These are phyloP conservation scores for Nomada ferruginata DNA, from an alignment of 2,888 invertebrate species.

Conservation along the genomic window DNA sequence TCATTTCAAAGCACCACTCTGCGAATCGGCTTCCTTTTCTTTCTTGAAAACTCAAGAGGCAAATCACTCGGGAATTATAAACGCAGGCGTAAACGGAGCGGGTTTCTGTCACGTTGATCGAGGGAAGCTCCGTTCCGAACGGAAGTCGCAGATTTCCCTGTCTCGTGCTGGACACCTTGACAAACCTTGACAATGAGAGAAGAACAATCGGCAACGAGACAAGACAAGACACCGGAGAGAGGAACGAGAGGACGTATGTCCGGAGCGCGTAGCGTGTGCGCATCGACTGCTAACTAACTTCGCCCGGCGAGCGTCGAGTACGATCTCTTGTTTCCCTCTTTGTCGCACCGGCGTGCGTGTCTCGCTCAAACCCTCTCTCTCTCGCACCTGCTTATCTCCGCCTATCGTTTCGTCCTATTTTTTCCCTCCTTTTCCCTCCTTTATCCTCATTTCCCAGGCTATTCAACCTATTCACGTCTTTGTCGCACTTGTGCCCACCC, in stretches of 20 bases:
- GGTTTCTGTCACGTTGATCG: constrained; percentile 8
- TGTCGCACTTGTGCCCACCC: neutral
- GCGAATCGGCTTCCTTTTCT: neutral
- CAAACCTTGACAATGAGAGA: constrained; percentile 27
- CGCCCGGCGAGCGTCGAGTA: constrained; percentile 75
- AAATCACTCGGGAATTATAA: constrained; percentile 7
- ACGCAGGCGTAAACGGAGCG: neutral
- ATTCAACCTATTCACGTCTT: neutral
- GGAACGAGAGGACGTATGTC: constrained; percentile 71
- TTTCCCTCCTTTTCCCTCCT: too few relatives aligned
- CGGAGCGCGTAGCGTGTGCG: constrained; percentile 82
- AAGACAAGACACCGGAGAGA: constrained; percentile 35
- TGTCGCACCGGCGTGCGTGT: constrained; percentile 47
- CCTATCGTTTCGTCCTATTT: constrained; percentile 37
- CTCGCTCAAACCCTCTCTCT: constrained; percentile 29
- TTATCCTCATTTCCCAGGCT: too few relatives aligned
- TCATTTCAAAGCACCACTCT: neutral
- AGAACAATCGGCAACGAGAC: constrained; percentile 24
- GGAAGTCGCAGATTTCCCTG: constrained; percentile 65
- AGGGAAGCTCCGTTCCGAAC: constrained; percentile 40
- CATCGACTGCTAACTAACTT: constrained; percentile 83
- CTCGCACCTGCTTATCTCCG: constrained; percentile 44
- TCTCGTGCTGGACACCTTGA: constrained; percentile 58
- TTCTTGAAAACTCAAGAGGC: neutral
- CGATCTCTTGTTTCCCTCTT: constrained; percentile 63